Conservation (phyloP, 2,113 vertebrate species). For the Hassar affinis region DNA sequence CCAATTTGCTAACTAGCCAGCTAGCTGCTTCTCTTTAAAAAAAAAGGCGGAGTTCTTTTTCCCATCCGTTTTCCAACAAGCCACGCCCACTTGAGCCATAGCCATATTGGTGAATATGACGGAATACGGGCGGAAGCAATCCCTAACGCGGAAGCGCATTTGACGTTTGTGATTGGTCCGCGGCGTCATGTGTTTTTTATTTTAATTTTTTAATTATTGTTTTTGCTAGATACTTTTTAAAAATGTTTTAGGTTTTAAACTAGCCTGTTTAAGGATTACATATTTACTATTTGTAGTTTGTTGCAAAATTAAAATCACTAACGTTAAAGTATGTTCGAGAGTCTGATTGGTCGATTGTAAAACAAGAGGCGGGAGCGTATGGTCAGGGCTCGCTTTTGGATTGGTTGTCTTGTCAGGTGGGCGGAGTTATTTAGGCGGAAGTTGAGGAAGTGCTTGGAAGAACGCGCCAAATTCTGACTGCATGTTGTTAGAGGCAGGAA, state of each 20-base stretch:
- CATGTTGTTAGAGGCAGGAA: too few species aligned
- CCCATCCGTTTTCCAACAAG: background rate
- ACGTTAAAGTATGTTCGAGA: too few species aligned
- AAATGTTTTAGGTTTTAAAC: background rate
- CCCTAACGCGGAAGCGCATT: background rate
- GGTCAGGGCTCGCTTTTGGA: background rate
- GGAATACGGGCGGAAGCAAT: background rate
- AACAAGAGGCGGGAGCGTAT: background rate
- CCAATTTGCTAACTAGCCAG: background rate
- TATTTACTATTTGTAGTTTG: background rate
- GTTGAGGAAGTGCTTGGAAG: conserved; percentile 27
- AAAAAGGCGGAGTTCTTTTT: background rate
- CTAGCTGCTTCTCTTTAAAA: background rate
- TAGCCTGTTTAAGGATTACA: background rate
- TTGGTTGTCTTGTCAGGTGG: background rate
- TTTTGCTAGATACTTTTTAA: background rate
- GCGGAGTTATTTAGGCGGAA: conserved; percentile 29
- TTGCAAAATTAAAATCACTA: background rate
- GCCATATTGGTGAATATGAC: background rate
- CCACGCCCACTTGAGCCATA: background rate
- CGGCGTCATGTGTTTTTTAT: background rate
- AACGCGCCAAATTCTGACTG: conserved; percentile 56
- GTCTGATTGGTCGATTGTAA: background rate
- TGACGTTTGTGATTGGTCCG: background rate
- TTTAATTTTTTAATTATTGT: too few species aligned